These are phyloP conservation scores for Falcunculus frontatus DNA, from an alignment of 2,113 vertebrate species.

Conservation along the genomic window DNA sequence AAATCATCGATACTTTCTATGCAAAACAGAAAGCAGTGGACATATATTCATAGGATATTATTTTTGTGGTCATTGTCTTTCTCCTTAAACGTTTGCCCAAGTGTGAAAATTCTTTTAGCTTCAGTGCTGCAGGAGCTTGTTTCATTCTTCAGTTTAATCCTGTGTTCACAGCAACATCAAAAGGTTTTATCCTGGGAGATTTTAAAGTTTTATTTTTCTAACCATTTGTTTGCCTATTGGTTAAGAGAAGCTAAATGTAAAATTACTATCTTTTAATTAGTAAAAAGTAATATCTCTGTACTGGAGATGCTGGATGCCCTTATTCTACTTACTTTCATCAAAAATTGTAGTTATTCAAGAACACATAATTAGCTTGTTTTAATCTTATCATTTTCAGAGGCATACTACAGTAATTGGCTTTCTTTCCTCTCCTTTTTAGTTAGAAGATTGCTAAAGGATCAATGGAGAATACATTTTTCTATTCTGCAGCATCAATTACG, in stretches of 20 bases:
- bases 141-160: neutral
- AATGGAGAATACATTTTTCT: constrained; percentile 71
- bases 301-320: constrained; percentile 45
- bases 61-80: neutral
- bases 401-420: constrained; percentile 75
- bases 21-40: neutral
- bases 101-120: neutral
- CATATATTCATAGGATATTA: neutral
- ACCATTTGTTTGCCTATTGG: constrained; percentile 1
- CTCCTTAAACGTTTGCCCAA: neutral
- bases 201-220: constrained; percentile 29
- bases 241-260: constrained; percentile 34
- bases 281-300: constrained; percentile 54
- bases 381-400: constrained; percentile 76
- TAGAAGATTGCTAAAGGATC: constrained; percentile 69
- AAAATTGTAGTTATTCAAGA: constrained; percentile 72
- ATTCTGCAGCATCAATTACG: constrained; percentile 66
- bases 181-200: constrained; percentile 2
- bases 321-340: constrained; percentile 68
- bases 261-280: constrained; percentile 56
- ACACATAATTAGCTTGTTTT: constrained; percentile 76
- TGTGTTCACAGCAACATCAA: neutral
- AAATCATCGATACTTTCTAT: neutral
- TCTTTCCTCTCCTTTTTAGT: constrained; percentile 70
- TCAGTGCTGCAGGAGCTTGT: neutral